phyloP scores from a whole-genome alignment of 2,113 vertebrate species.

The Labrus mixtus region DNA sequence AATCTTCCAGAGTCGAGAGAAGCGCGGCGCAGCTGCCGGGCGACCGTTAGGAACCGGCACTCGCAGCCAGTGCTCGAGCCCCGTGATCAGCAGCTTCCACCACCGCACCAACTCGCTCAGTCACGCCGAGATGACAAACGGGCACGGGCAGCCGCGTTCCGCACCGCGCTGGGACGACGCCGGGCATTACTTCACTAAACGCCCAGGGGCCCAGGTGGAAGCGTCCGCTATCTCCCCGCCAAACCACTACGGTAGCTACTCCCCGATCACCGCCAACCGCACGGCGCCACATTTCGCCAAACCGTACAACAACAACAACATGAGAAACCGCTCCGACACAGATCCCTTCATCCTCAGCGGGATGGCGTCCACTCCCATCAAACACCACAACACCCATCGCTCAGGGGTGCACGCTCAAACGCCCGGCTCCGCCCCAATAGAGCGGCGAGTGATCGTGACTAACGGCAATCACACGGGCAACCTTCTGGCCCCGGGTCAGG shows the following conservation, averaged over 20 bases:
- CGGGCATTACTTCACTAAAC: conserved; percentile 68
- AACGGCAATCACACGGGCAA: conserved; percentile 79
- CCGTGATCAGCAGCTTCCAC: conserved; percentile 85
- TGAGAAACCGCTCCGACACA: conserved; percentile 89
- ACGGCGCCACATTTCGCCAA: conserved; percentile 70
- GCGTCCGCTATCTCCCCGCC: conserved; percentile 1
- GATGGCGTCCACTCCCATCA: conserved; percentile 80
- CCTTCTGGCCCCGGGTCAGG: conserved; percentile 65
- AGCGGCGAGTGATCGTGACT: conserved; percentile 74
- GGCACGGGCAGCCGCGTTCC: conserved; percentile 66
- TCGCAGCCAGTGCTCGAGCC: conserved; percentile 89
- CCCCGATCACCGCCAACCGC: conserved; percentile 76
- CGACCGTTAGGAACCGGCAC: conserved; percentile 72
- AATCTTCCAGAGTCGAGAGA: conserved; percentile 82
- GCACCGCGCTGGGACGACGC: conserved; percentile 66
- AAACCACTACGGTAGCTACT: conserved; percentile 76
- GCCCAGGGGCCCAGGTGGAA: conserved; percentile 47
- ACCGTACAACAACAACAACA: conserved; percentile 74
- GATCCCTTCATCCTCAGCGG: conserved; percentile 92
- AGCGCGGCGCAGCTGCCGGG: conserved; percentile 75
- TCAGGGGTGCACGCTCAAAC: conserved; percentile 45
- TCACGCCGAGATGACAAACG: conserved; percentile 83
- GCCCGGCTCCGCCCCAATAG: conserved; percentile 73
- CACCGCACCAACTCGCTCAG: conserved; percentile 85
- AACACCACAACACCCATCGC: conserved; percentile 42